phyloP scores from a whole-genome alignment of 2,888 invertebrate species.

The Ichneumoninae sp. region DNA sequence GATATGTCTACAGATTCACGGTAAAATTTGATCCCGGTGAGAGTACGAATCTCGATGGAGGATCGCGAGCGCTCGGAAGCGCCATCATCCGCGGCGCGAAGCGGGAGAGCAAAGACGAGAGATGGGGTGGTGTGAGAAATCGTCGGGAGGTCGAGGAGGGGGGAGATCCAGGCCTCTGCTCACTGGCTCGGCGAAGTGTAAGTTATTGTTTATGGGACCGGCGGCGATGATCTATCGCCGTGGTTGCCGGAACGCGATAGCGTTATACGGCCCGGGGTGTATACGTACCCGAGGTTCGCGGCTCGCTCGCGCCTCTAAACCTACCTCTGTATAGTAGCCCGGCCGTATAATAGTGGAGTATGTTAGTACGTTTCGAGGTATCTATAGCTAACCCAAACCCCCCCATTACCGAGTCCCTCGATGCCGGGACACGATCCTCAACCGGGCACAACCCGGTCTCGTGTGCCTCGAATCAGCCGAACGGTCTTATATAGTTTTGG shows the following conservation, averaged over 20 bases:
- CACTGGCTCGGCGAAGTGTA: constrained; percentile 75
- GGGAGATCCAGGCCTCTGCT: constrained; percentile 52
- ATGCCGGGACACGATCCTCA: constrained; percentile 82
- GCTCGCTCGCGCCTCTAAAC: constrained; percentile 52
- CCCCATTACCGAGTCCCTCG: constrained; percentile 80
- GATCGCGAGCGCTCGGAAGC: constrained; percentile 42
- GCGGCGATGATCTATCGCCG: constrained; percentile 80
- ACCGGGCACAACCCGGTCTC: constrained; percentile 44
- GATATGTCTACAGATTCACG: constrained; percentile 3
- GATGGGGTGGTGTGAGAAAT: constrained; percentile 68
- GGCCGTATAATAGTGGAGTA: constrained; percentile 6
- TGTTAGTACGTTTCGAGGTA: constrained; percentile 52
- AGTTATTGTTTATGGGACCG: constrained; percentile 82
- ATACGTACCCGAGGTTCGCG: constrained; percentile 14
- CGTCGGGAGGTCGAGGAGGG: constrained; percentile 55
- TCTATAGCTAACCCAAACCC: constrained; percentile 66
- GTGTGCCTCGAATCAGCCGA: constrained; percentile 18
- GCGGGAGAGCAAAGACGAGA: constrained; percentile 43
- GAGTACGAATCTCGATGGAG: constrained; percentile 44
- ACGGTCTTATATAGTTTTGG: background rate
- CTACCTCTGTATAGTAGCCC: background rate
- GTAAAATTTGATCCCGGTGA: constrained; percentile 28
- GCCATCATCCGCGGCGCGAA: constrained; percentile 8
- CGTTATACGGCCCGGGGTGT: constrained; percentile 54
- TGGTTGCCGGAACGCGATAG: constrained; percentile 79